phyloP scores from a whole-genome alignment of 1,140 invertebrate genomes.

The Marisa cornuarietis region DNA sequence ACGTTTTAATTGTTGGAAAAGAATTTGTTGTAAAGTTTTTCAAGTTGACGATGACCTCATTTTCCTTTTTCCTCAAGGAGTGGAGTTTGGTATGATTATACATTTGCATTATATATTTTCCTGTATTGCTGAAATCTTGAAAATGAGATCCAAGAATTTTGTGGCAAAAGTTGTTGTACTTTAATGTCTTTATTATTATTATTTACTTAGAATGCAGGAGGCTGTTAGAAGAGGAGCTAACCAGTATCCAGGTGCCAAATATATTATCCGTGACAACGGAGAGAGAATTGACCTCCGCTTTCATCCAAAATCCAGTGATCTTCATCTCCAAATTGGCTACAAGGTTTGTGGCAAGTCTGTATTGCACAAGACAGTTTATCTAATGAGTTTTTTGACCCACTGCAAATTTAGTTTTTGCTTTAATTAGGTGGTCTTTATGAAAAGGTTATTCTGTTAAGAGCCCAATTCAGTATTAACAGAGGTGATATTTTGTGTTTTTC shows the following conservation, averaged over 20 bases:
- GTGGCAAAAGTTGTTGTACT: too few relatives aligned
- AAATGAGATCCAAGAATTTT: background rate
- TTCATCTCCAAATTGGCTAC: constrained; percentile 98
- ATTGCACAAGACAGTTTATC: background rate
- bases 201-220: constrained; percentile 86
- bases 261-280: constrained; percentile 98
- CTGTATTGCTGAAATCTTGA: too few relatives aligned
- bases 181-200: background rate
- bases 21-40: too few relatives aligned
- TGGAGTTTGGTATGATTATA: too few relatives aligned
- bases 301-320: constrained; percentile 97
- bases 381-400: background rate
- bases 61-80: too few relatives aligned
- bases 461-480: background rate
- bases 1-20: too few relatives aligned
- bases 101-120: too few relatives aligned
- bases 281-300: constrained; percentile 98
- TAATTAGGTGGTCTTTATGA: background rate
- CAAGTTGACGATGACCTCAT: too few relatives aligned
- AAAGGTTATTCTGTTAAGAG: background rate
- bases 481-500: background rate
- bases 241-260: constrained; percentile 99
- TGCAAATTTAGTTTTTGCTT: background rate
- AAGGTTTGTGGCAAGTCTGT: constrained; percentile 68
- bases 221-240: constrained; percentile 94